A percentile compares a stretch with the other conserved stretches of the same genome.
Evolutionary conservation across 2,113 vertebrate genomes (phyloP).

Genomic region (Coryphaenoides rupestris): DNA sequence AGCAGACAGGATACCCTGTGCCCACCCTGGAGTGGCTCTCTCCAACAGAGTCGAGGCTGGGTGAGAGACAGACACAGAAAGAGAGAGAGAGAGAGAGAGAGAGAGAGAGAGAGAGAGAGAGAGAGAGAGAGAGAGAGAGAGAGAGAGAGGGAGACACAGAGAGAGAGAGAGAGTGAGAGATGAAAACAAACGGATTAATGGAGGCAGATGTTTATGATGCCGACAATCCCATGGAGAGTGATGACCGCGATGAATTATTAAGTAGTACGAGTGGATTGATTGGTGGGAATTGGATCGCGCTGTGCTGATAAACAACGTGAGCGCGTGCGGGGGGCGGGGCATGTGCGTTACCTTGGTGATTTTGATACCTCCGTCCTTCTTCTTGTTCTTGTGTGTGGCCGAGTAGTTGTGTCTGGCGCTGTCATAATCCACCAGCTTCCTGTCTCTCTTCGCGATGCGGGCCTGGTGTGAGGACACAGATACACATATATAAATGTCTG

Average conservation of each 20-base stretch:
- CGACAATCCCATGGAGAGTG: too few species aligned
- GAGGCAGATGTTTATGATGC: too few species aligned
- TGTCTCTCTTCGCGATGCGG: slow-evolving; percentile 92
- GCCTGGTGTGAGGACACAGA: slow-evolving; percentile 64
- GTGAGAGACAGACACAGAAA: slow-evolving; percentile 1
- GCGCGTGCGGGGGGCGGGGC: neutral
- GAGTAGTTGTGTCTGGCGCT: slow-evolving; percentile 94
- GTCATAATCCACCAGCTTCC: slow-evolving; percentile 95
- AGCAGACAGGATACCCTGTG: slow-evolving; percentile 97
- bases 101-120: slow-evolving; percentile 60
- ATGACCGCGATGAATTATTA: too few species aligned
- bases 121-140: neutral
- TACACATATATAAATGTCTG: neutral
- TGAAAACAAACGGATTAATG: neutral
- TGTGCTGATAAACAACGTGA: neutral
- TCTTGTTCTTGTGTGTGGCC: slow-evolving; percentile 91
- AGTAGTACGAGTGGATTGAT: too few species aligned
- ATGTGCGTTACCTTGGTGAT: slow-evolving; percentile 84
- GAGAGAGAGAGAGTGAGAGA: slow-evolving; percentile 2
- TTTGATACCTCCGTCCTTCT: slow-evolving; percentile 91
- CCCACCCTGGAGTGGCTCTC: slow-evolving; percentile 97
- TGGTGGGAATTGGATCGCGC: neutral
- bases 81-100: slow-evolving; percentile 22
- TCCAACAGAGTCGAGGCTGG: slow-evolving; percentile 94
- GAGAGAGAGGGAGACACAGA: too few species aligned